Evolutionary conservation across 2,797 vertebrate species (phyloP).

Genomic region (Pangasius djambal): DNA sequence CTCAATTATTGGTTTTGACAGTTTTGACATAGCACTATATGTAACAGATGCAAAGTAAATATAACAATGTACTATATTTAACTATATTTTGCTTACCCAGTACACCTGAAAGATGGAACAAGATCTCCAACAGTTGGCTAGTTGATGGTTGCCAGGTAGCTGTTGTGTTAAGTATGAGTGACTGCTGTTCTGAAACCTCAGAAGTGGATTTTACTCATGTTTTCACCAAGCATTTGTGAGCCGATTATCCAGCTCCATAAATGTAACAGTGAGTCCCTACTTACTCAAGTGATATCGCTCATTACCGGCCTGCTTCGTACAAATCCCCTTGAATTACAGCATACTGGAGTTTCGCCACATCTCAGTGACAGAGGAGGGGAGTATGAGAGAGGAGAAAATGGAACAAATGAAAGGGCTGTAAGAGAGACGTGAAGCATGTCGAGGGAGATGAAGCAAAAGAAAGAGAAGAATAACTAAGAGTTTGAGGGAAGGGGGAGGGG

Average conservation of each 20-base stretch:
- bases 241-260: slow-evolving; percentile 72
- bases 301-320: slow-evolving; percentile 34
- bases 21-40: not conserved
- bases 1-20: not conserved
- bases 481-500: slow-evolving; percentile 10
- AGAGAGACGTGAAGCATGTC: slow-evolving; percentile 48
- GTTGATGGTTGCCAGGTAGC: slow-evolving; percentile 8
- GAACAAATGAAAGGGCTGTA: slow-evolving; percentile 41
- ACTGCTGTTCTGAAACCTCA: slow-evolving; percentile 25
- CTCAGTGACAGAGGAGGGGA: slow-evolving; percentile 10
- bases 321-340: slow-evolving; percentile 34
- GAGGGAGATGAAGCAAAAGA: slow-evolving; percentile 39
- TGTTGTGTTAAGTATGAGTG: slow-evolving; percentile 31
- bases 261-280: slow-evolving; percentile 57
- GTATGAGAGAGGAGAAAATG: slow-evolving; percentile 19
- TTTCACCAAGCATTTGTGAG: slow-evolving; percentile 70
- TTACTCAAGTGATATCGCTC: slow-evolving; percentile 39
- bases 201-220: slow-evolving; percentile 64
- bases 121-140: not conserved
- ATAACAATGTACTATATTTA: not conserved
- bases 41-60: not conserved
- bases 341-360: slow-evolving; percentile 34
- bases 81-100: not conserved
- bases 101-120: not conserved
- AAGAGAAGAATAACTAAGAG: slow-evolving; percentile 34